phyloP scores from a whole-genome alignment of 1,140 invertebrate genomes.

The Hormaphis cornu region DNA sequence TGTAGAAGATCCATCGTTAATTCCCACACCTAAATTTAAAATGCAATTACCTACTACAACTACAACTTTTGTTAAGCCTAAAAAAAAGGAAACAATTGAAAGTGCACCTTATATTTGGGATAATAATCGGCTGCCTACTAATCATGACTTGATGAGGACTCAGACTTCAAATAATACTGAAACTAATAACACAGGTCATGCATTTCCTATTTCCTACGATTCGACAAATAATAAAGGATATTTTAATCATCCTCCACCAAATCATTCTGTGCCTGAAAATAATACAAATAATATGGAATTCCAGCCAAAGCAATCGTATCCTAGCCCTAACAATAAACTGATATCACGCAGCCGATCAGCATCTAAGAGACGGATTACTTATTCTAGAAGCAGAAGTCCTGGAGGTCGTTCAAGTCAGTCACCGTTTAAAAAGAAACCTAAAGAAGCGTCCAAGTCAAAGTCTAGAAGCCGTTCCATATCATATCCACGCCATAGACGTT shows the following conservation, averaged over 20 bases:
- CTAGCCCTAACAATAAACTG: background rate
- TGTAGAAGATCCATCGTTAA: constrained; percentile 17
- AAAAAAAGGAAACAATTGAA: constrained; percentile 8
- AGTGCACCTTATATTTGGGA: background rate
- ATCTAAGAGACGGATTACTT: background rate
- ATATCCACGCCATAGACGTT: constrained; percentile 13
- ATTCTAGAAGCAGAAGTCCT: constrained; percentile 25
- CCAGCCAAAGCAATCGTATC: constrained; percentile 1
- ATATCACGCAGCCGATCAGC: constrained; percentile 8
- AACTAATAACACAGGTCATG: background rate
- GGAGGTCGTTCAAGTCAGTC: constrained; percentile 19
- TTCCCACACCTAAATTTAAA: constrained; percentile 25
- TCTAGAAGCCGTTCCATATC: constrained; percentile 23
- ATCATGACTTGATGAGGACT: background rate
- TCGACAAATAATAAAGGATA: constrained; percentile 1
- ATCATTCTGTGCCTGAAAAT: background rate
- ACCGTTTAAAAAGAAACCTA: constrained; percentile 29
- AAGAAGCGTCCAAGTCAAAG: constrained; percentile 3
- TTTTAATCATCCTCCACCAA: background rate
- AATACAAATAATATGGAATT: background rate
- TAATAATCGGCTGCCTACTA: background rate
- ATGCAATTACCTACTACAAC: constrained; percentile 22
- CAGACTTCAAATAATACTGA: constrained; percentile 6
- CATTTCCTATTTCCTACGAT: background rate
- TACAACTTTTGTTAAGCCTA: constrained; percentile 1